phyloP scores from a whole-genome alignment of 2,797 vertebrate genomes.

The Melanotaenia pygmaea region DNA sequence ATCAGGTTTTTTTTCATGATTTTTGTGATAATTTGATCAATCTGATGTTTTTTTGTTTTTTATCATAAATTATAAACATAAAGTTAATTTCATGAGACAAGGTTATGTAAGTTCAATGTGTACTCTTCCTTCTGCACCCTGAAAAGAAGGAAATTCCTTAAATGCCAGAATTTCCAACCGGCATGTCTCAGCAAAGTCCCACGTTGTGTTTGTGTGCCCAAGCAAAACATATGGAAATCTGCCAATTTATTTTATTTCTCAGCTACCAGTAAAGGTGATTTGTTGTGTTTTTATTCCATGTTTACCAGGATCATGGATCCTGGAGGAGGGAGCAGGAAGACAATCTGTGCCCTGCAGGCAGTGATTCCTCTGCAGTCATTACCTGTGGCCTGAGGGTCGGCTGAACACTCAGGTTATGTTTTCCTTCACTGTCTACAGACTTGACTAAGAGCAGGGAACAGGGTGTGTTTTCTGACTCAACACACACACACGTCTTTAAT shows the following conservation, averaged over 20 bases:
- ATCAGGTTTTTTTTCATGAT: too few species aligned
- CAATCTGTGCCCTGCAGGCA: slow-evolving; percentile 33
- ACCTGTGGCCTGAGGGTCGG: slow-evolving; percentile 45
- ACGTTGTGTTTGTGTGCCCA: background rate
- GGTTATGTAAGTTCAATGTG: background rate
- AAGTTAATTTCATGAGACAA: background rate
- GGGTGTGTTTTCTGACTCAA: slow-evolving; percentile 77
- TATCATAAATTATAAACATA: too few species aligned
- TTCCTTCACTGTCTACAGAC: slow-evolving; percentile 47
- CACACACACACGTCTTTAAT: slow-evolving; percentile 13
- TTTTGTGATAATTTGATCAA: too few species aligned
- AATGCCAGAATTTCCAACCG: background rate
- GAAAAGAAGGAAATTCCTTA: slow-evolving; percentile 8
- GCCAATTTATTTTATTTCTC: too few species aligned
- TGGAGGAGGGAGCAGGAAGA: slow-evolving; percentile 10
- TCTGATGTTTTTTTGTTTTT: too few species aligned
- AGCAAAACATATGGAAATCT: background rate
- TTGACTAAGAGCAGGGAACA: slow-evolving; percentile 66
- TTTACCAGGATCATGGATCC: too few species aligned
- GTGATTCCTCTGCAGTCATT: slow-evolving; percentile 10
- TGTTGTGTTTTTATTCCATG: background rate
- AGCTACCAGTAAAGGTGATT: too few species aligned
- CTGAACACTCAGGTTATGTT: slow-evolving; percentile 25
- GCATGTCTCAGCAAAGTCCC: slow-evolving; percentile 14
- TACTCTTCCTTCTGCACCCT: background rate